Evolutionary conservation across 2,113 vertebrate species (phyloP).

Genomic region (Alaudala cheleensis): DNA sequence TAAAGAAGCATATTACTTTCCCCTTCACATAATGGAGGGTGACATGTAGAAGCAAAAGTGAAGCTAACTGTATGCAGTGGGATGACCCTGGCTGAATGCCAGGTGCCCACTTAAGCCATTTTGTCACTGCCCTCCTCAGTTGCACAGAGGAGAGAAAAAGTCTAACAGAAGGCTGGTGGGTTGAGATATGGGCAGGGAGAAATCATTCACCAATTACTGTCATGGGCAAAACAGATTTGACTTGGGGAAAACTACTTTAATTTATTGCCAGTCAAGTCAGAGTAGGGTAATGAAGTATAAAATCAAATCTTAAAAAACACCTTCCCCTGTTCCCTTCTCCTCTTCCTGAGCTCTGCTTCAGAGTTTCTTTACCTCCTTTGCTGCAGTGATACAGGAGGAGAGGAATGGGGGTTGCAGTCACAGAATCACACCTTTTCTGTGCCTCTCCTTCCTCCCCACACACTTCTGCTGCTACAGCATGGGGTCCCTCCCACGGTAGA

Average conservation of each 20-base stretch:
- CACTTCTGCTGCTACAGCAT: neutral
- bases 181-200: neutral
- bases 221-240: neutral
- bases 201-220: neutral
- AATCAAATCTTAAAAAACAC: neutral
- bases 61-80: neutral
- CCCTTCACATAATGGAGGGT: conserved; percentile 7
- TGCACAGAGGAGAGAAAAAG: neutral
- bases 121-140: neutral
- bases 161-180: neutral
- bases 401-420: neutral
- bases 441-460: neutral
- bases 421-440: neutral
- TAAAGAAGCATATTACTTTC: conserved; percentile 56
- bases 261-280: neutral
- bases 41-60: neutral
- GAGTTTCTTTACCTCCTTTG: neutral
- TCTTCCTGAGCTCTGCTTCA: neutral
- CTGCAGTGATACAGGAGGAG: neutral
- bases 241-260: neutral
- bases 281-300: neutral
- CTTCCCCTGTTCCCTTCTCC: neutral
- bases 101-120: neutral
- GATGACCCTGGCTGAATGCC: neutral
- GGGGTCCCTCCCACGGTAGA: neutral